phyloP scores from a whole-genome alignment of 2,888 invertebrate genomes.

The Drosophila quasianomalipes region DNA sequence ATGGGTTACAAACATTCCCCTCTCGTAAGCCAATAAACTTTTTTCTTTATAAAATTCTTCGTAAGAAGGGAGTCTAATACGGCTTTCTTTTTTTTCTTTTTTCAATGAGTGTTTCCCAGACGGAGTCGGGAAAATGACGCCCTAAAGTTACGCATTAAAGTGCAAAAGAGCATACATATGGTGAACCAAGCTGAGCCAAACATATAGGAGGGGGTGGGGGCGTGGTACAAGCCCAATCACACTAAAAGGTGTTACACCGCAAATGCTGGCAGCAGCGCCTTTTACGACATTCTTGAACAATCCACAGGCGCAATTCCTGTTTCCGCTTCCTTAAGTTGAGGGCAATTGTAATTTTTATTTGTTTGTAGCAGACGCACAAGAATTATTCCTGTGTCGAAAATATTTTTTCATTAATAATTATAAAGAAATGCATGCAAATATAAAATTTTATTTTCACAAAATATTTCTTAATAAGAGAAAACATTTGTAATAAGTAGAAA shows the following conservation, averaged over 20 bases:
- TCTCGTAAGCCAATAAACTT: neutral
- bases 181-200: conserved; percentile 9
- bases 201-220: neutral
- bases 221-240: conserved; percentile 62
- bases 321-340: conserved; percentile 43
- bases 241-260: conserved; percentile 75
- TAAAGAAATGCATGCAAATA: neutral
- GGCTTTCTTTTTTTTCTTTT: neutral
- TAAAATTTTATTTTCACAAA: neutral
- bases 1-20: neutral
- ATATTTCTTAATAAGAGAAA: neutral
- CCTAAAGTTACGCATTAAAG: conserved; percentile 49
- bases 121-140: conserved; percentile 19
- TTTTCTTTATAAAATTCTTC: neutral
- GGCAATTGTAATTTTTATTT: conserved; percentile 30
- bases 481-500: neutral
- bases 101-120: conserved; percentile 6
- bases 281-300: conserved; percentile 53
- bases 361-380: neutral
- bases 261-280: conserved; percentile 43
- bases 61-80: neutral
- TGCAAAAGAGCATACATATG: conserved; percentile 27
- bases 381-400: no score
- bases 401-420: neutral
- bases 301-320: conserved; percentile 31